Conservation (phyloP, 2,797 vertebrate species). For the Lepus townsendii region DNA sequence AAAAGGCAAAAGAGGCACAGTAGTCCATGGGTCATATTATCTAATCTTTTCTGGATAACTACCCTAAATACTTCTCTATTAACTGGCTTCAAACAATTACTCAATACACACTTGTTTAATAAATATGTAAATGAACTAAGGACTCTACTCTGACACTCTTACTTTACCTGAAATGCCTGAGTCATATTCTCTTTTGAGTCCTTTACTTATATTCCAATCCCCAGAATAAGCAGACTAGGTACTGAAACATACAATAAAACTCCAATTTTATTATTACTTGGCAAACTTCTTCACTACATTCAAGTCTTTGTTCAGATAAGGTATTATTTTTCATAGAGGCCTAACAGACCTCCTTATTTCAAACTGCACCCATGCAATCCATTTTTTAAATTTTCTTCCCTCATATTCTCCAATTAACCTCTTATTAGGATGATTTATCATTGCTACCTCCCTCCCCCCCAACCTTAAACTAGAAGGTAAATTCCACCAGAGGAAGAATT, state of each 20-base stretch:
- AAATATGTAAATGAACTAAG: background rate
- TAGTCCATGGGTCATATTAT: background rate
- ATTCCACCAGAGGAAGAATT: background rate
- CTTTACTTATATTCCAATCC: background rate
- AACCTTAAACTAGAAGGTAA: background rate
- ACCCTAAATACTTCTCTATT: background rate
- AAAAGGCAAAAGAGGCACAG: background rate
- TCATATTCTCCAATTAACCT: background rate
- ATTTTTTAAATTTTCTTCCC: background rate
- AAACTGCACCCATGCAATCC: background rate
- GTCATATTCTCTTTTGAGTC: background rate
- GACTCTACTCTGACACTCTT: background rate
- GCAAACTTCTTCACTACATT: background rate
- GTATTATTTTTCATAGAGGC: background rate
- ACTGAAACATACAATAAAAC: background rate
- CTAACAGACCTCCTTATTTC: conserved; percentile 35
- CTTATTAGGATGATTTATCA: background rate
- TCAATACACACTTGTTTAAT: background rate
- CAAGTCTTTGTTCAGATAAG: background rate
- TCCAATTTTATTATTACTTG: background rate
- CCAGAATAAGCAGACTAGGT: background rate
- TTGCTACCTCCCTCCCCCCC: background rate
- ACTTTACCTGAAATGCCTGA: background rate
- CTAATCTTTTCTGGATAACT: background rate
- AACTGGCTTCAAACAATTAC: background rate